phyloP scores from a whole-genome alignment of 2,888 invertebrate genomes.

The Malthinus flaveolus region DNA sequence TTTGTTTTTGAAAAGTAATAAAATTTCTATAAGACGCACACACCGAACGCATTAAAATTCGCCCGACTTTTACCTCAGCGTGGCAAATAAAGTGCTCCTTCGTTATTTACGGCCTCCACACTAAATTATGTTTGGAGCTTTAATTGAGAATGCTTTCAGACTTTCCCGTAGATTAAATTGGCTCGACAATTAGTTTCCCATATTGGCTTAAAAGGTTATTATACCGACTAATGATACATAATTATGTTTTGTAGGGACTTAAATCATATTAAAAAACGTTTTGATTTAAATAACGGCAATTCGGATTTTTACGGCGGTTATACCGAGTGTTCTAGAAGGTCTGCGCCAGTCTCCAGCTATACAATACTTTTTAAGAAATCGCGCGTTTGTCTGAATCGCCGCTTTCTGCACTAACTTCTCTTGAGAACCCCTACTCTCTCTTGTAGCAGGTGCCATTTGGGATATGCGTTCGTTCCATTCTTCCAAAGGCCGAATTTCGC shows the following conservation, averaged over 20 bases:
- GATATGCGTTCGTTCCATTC: too few species aligned
- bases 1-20: conserved; percentile 23
- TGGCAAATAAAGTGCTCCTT: conserved; percentile 29
- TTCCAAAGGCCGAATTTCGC: too few species aligned
- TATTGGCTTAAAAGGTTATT: conserved; percentile 21
- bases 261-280: too few species aligned
- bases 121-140: conserved; percentile 25
- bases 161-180: conserved; percentile 17
- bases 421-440: too few species aligned
- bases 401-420: too few species aligned
- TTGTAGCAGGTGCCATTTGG: too few species aligned
- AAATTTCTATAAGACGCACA: conserved; percentile 21
- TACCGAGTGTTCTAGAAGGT: too few species aligned
- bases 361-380: too few species aligned
- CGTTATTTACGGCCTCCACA: conserved; percentile 25
- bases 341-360: too few species aligned
- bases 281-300: too few species aligned
- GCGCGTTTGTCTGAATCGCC: too few species aligned
- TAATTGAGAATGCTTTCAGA: conserved; percentile 20
- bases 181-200: conserved; percentile 21
- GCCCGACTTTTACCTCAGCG: conserved; percentile 31
- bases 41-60: conserved; percentile 30
- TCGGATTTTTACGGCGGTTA: too few species aligned
- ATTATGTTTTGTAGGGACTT: background rate
- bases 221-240: conserved; percentile 13